These are phyloP conservation scores for Tholera decimalis DNA, from an alignment of 2,888 invertebrate genomes.

Conservation along the genomic window DNA sequence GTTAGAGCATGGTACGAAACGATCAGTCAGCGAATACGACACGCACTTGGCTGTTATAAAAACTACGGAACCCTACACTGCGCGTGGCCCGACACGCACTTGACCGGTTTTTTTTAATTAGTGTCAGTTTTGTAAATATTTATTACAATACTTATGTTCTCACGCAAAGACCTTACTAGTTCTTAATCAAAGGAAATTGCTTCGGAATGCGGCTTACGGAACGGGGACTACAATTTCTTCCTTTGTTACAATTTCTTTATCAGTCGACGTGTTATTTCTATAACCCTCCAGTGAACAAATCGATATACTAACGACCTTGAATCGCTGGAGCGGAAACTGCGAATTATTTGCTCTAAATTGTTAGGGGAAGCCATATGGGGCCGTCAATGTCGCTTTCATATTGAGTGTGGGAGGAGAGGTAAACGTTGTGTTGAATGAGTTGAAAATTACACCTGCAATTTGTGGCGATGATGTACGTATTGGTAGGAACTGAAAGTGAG, in stretches of 20 bases:
- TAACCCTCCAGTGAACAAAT: constrained; percentile 75
- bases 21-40: no score
- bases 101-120: no score
- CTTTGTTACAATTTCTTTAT: constrained; percentile 1
- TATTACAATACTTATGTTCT: no score
- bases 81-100: no score
- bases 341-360: constrained; percentile 77
- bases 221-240: not conserved
- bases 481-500: no score
- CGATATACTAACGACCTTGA: constrained; percentile 85
- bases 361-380: constrained; percentile 63
- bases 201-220: not conserved
- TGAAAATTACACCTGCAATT: constrained; percentile 19
- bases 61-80: no score
- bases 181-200: not conserved
- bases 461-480: not conserved
- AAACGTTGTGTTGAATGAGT: constrained; percentile 11
- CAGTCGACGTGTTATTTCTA: constrained; percentile 48
- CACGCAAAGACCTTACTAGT: not conserved
- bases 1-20: no score
- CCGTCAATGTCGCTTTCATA: constrained; percentile 50
- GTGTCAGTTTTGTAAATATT: no score
- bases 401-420: constrained; percentile 35
- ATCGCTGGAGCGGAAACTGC: constrained; percentile 78
- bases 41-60: no score